Conservation (phyloP, 2,888 invertebrate genomes). For the Hyles lineata region DNA sequence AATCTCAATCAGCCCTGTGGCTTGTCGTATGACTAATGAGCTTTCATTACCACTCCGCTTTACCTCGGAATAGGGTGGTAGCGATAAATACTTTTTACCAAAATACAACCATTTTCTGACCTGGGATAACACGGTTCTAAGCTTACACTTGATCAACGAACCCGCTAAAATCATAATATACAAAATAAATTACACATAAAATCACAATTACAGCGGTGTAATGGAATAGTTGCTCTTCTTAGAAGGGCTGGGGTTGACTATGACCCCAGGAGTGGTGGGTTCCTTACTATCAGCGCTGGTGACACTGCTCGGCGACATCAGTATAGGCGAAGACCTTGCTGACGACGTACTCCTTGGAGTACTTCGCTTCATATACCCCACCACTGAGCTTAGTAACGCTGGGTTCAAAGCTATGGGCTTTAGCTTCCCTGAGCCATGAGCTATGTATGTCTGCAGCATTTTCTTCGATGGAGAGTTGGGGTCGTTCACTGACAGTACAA, state of each 20-base stretch:
- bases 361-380: constrained; percentile 73
- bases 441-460: constrained; percentile 77
- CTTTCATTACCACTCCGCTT: too few relatives aligned
- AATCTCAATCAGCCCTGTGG: too few relatives aligned
- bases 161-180: too few relatives aligned
- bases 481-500: constrained; percentile 74
- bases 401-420: constrained; percentile 70
- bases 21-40: too few relatives aligned
- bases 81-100: too few relatives aligned
- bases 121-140: too few relatives aligned
- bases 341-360: constrained; percentile 58
- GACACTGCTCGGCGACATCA: constrained; percentile 69
- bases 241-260: constrained; percentile 59
- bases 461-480: constrained; percentile 73
- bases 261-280: constrained; percentile 53
- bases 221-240: constrained; percentile 71
- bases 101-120: too few relatives aligned
- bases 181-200: constrained; percentile 34
- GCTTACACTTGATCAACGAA: too few relatives aligned
- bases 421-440: constrained; percentile 64
- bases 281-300: constrained; percentile 58
- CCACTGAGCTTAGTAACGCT: constrained; percentile 68
- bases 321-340: constrained; percentile 76
- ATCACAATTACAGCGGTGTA: constrained; percentile 60
- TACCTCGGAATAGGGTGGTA: too few relatives aligned